These are phyloP conservation scores for Sitta europaea DNA, from an alignment of 2,113 vertebrate genomes.

Conservation along the genomic window DNA sequence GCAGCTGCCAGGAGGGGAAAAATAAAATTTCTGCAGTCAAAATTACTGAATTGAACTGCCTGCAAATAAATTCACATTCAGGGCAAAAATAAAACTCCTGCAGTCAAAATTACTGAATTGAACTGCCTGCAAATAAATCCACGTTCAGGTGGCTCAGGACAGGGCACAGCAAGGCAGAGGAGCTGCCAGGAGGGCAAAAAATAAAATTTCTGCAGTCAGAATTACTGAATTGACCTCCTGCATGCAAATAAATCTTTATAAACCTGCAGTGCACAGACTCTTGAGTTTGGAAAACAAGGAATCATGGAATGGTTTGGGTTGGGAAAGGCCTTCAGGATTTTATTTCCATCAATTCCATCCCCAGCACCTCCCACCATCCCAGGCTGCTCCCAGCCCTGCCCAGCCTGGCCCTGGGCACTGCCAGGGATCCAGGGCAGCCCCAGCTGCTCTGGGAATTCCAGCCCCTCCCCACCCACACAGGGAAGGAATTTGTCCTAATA, in stretches of 20 bases:
- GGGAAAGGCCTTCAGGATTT: neutral
- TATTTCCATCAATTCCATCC: neutral
- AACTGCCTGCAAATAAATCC: too few relatives aligned
- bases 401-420: neutral
- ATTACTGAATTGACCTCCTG: neutral
- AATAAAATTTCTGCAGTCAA: too few relatives aligned
- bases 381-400: rapidly evolving
- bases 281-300: rapidly evolving
- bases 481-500: neutral
- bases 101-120: too few relatives aligned
- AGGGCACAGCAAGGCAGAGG: neutral
- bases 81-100: too few relatives aligned
- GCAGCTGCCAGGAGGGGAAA: too few relatives aligned
- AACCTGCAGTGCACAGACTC: neutral
- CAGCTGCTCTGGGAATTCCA: neutral
- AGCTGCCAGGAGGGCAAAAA: neutral
- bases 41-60: too few relatives aligned
- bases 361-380: rapidly evolving
- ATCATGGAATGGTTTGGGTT: neutral
- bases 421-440: neutral
- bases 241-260: neutral
- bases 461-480: neutral
- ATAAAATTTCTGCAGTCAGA: neutral
- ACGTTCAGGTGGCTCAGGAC: too few relatives aligned
- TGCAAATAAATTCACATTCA: too few relatives aligned